Conservation (phyloP, 2,888 invertebrate species). For the Brassicogethes aeneus region DNA sequence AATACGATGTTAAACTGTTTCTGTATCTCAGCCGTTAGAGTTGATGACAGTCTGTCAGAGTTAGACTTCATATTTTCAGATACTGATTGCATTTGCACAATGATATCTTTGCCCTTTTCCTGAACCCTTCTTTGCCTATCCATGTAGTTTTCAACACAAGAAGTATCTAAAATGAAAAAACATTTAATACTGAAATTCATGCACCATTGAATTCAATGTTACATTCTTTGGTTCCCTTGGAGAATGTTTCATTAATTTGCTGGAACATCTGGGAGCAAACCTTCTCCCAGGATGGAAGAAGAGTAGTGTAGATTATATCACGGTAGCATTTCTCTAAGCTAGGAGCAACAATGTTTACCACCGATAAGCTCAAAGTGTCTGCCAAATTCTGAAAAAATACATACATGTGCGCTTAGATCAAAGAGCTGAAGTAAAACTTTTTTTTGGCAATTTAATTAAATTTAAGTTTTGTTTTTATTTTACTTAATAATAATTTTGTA, state of each 20-base stretch:
- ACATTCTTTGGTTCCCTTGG: constrained; percentile 87
- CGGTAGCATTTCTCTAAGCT: constrained; percentile 69
- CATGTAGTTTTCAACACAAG: constrained; percentile 40
- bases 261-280: constrained; percentile 79
- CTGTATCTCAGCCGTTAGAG: constrained; percentile 34
- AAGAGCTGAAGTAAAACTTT: too few relatives aligned
- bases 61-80: constrained; percentile 36
- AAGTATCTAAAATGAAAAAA: constrained; percentile 32
- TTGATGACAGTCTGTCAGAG: constrained; percentile 32
- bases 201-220: constrained; percentile 24
- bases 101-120: constrained; percentile 39
- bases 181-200: background rate
- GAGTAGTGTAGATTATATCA: constrained; percentile 63
- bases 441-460: too few relatives aligned
- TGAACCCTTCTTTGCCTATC: constrained; percentile 38
- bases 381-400: constrained; percentile 56
- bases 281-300: constrained; percentile 82
- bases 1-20: constrained; percentile 34
- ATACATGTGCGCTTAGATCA: too few relatives aligned
- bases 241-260: constrained; percentile 83
- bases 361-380: constrained; percentile 62
- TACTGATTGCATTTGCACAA: constrained; percentile 37
- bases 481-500: too few relatives aligned
- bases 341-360: constrained; percentile 61
- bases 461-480: too few relatives aligned